These are phyloP conservation scores for Phymastichus coffea DNA, from an alignment of 1,140 invertebrate genomes.

Conservation along the genomic window DNA sequence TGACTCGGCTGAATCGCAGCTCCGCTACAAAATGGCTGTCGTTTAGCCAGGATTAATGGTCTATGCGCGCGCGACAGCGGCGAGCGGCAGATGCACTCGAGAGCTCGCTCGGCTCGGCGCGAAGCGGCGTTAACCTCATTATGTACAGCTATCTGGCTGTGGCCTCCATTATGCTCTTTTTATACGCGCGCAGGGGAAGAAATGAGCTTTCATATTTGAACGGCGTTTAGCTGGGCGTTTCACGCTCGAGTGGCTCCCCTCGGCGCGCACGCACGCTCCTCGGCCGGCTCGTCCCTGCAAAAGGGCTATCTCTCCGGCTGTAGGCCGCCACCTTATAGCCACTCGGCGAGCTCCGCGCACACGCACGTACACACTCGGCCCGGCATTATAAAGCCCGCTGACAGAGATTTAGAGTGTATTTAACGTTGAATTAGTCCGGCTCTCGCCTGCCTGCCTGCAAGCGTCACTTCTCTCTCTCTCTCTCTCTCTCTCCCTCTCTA, in stretches of 20 bases:
- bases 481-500: constrained; percentile 11
- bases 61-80: constrained; percentile 38
- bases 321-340: neutral
- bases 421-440: constrained; percentile 46
- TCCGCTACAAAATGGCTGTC: constrained; percentile 60
- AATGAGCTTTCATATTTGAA: constrained; percentile 42
- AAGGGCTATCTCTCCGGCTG: too few relatives aligned
- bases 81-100: constrained; percentile 56
- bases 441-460: constrained; percentile 35
- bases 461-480: constrained; percentile 11
- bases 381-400: constrained; percentile 27
- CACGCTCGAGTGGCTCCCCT: constrained; percentile 52
- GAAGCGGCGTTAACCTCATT: constrained; percentile 46
- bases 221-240: constrained; percentile 58
- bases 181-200: constrained; percentile 32
- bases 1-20: constrained; percentile 28
- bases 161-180: constrained; percentile 52
- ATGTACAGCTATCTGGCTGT: constrained; percentile 50
- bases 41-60: constrained; percentile 59
- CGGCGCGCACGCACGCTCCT: neutral
- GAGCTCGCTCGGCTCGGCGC: constrained; percentile 25
- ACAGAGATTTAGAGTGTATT: constrained; percentile 47
- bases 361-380: neutral
- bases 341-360: neutral
- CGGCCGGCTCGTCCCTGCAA: constrained; percentile 24